These are phyloP conservation scores for Ruditapes philippinarum DNA, from an alignment of 1,140 invertebrate genomes.

Conservation along the genomic window DNA sequence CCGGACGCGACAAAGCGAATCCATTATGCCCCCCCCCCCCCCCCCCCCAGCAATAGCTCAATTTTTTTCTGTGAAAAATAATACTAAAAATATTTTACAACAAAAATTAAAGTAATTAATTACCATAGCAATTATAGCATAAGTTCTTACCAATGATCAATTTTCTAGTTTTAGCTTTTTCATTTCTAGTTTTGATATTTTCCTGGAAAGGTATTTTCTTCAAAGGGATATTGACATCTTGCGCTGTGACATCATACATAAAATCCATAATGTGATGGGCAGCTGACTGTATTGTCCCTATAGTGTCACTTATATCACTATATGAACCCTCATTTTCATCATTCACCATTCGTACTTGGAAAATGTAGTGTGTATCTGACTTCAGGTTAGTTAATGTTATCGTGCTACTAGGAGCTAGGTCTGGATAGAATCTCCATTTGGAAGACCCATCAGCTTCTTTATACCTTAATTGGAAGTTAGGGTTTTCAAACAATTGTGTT, in stretches of 20 bases:
- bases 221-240: neutral
- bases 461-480: conserved; percentile 1
- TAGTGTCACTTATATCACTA: neutral
- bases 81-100: too few relatives aligned
- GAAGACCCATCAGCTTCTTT: neutral
- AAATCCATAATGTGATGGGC: neutral
- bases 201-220: conserved; percentile 4
- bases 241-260: neutral
- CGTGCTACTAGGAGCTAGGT: neutral
- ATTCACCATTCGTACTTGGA: conserved; percentile 16
- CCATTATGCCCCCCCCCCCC: too few relatives aligned
- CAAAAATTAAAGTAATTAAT: too few relatives aligned
- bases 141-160: neutral
- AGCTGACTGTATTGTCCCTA: neutral
- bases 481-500: neutral
- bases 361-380: conserved; percentile 14
- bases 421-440: conserved; percentile 5
- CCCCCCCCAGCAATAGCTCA: too few relatives aligned
- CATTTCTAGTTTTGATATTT: neutral
- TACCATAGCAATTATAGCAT: too few relatives aligned
- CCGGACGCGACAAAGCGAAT: too few relatives aligned
- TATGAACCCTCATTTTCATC: conserved; percentile 13
- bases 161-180: conserved; percentile 29
- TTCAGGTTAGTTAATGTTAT: neutral
- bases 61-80: too few relatives aligned